These are phyloP conservation scores for Adrianichthys oophorus DNA, from an alignment of 2,797 vertebrate species.

Conservation along the genomic window DNA sequence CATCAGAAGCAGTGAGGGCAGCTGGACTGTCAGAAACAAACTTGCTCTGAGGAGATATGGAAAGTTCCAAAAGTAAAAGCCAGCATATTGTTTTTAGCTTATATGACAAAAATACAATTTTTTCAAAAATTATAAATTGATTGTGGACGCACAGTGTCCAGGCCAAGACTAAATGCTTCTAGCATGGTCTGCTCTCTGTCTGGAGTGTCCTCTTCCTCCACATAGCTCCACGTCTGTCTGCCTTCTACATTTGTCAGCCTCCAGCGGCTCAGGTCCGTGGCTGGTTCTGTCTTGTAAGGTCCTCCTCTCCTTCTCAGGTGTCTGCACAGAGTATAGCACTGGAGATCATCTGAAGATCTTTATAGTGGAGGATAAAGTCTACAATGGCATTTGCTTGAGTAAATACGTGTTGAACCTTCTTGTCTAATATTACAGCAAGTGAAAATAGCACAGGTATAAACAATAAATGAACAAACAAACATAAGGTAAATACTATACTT, in stretches of 20 bases:
- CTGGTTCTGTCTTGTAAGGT: conserved; percentile 80
- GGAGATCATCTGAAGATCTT: too few relatives aligned
- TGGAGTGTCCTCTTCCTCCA: conserved; percentile 53
- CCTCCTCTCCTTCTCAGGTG: conserved; percentile 77
- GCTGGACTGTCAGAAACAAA: conserved; percentile 63
- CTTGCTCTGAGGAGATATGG: conserved; percentile 66
- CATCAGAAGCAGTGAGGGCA: conserved; percentile 74
- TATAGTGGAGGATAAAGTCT: too few relatives aligned
- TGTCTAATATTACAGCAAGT: too few relatives aligned
- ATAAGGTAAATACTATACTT: too few relatives aligned
- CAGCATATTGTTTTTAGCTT: too few relatives aligned
- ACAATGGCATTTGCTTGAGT: too few relatives aligned
- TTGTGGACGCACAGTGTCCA: conserved; percentile 79
- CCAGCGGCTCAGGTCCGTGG: conserved; percentile 85
- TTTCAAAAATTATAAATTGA: background rate
- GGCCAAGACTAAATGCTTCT: conserved; percentile 85
- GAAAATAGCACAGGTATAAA: too few relatives aligned
- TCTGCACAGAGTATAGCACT: too few relatives aligned
- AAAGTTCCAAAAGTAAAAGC: background rate
- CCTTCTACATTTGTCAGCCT: conserved; percentile 80
- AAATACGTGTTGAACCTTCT: too few relatives aligned
- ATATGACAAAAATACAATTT: too few relatives aligned
- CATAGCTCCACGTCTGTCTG: conserved; percentile 85
- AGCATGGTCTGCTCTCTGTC: conserved; percentile 80
- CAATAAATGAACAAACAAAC: too few relatives aligned